Percentiles rank a stretch among this genome's conserved stretches.
Evolutionary conservation across 2,888 invertebrate species (phyloP).

Genomic region (Dermolepida albohirtum): DNA sequence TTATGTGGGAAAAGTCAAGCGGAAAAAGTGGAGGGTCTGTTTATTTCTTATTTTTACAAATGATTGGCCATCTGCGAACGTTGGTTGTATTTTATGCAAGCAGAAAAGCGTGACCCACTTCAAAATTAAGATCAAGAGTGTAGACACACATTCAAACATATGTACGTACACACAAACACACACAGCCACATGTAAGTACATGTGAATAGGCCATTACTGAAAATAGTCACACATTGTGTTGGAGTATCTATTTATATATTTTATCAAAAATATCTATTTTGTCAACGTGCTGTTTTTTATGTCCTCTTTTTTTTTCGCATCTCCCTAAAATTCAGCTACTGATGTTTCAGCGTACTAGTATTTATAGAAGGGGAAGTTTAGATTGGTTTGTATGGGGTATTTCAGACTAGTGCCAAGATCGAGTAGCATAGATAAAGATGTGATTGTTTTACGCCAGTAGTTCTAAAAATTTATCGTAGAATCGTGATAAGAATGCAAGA

Average conservation of each 20-base stretch:
- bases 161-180: too few relatives aligned
- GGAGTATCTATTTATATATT: conserved; percentile 12
- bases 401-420: conserved; percentile 58
- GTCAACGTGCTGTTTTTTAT: conserved; percentile 10
- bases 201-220: conserved; percentile 29
- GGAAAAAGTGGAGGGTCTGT: conserved; percentile 47
- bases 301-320: conserved; percentile 2
- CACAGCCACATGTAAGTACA: too few relatives aligned
- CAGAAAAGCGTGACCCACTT: conserved; percentile 37
- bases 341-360: conserved; percentile 27
- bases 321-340: conserved; percentile 26
- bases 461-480: conserved; percentile 45
- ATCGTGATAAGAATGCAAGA: too few relatives aligned
- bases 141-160: not conserved
- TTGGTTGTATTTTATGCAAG: conserved; percentile 35
- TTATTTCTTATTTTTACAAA: conserved; percentile 45
- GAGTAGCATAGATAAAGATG: conserved; percentile 60
- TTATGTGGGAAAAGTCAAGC: conserved; percentile 47
- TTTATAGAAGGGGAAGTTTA: conserved; percentile 39
- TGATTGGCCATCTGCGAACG: conserved; percentile 47
- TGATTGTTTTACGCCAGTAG: conserved; percentile 58
- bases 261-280: conserved; percentile 28
- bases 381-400: conserved; percentile 44
- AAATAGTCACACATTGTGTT: conserved; percentile 8
- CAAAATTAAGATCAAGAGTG: conserved; percentile 22